Conservation (phyloP, 2,797 vertebrate species). For the Danionella dracula region DNA sequence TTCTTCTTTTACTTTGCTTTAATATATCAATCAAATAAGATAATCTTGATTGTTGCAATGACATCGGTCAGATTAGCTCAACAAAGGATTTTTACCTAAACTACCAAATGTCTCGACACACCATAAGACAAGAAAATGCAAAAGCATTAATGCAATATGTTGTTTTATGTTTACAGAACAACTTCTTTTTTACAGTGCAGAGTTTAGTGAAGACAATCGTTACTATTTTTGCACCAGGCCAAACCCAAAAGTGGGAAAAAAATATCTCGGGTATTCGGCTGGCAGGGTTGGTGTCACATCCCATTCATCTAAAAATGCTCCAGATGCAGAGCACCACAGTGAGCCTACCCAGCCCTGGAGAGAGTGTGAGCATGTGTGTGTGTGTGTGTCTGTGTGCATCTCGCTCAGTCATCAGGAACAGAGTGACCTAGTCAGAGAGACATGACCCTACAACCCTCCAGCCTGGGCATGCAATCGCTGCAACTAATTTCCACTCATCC, state of each 20-base stretch:
- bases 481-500: constrained; percentile 14
- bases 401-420: constrained; percentile 16
- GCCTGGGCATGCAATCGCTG: constrained; percentile 10
- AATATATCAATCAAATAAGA: too few relatives aligned
- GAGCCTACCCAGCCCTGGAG: constrained; percentile 1
- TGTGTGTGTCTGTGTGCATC: constrained; percentile 24
- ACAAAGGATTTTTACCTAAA: too few relatives aligned
- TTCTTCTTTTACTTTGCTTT: too few relatives aligned
- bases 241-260: neutral
- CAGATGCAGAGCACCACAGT: constrained; percentile 35
- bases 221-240: neutral
- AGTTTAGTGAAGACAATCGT: neutral
- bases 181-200: too few relatives aligned
- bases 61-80: too few relatives aligned
- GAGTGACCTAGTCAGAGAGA: constrained; percentile 25
- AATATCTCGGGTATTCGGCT: constrained; percentile 17
- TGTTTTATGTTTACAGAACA: too few relatives aligned
- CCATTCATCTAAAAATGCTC: constrained; percentile 43
- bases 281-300: constrained; percentile 41
- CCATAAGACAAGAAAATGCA: too few relatives aligned
- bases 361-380: neutral
- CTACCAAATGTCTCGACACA: too few relatives aligned
- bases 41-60: too few relatives aligned
- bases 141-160: too few relatives aligned
- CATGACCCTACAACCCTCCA: constrained; percentile 22